These are phyloP conservation scores for Ptiloglossa arizonensis DNA, from an alignment of 1,140 invertebrate genomes.

Conservation along the genomic window DNA sequence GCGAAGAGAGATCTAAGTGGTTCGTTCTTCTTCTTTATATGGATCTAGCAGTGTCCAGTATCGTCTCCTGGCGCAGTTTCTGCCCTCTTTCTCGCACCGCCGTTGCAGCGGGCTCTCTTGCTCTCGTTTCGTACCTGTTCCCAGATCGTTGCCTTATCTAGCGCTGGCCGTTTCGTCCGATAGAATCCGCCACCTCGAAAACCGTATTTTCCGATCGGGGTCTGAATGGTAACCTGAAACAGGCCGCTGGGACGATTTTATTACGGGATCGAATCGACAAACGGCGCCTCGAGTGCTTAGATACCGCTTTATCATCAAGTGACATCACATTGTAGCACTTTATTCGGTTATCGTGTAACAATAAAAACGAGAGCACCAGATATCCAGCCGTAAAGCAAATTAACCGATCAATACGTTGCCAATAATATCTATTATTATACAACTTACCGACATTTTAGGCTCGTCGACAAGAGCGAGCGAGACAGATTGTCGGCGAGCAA, in stretches of 20 bases:
- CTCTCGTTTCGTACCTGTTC: slow-evolving; percentile 38
- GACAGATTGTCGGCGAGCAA: too few relatives aligned
- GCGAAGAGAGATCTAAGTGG: slow-evolving; percentile 33
- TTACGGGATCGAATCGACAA: background rate
- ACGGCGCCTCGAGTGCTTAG: slow-evolving; percentile 23
- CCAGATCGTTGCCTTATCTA: slow-evolving; percentile 35
- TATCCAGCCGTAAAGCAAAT: slow-evolving; percentile 37
- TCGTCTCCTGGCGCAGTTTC: slow-evolving; percentile 19
- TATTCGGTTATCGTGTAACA: slow-evolving; percentile 37
- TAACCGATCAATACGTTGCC: slow-evolving; percentile 9
- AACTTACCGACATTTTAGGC: too few relatives aligned
- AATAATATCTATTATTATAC: too few relatives aligned
- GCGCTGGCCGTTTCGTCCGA: background rate
- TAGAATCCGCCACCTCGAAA: slow-evolving; percentile 21
- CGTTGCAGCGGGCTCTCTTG: slow-evolving; percentile 13
- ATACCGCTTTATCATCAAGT: slow-evolving; percentile 39
- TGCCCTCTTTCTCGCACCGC: slow-evolving; percentile 13
- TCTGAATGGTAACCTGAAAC: background rate
- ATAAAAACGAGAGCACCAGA: slow-evolving; percentile 52
- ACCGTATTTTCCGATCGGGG: background rate
- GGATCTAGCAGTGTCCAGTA: slow-evolving; percentile 57
- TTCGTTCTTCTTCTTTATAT: slow-evolving; percentile 63
- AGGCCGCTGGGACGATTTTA: background rate
- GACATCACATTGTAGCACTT: slow-evolving; percentile 40
- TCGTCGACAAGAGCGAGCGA: too few relatives aligned